Evolutionary conservation across 2,113 vertebrate species (phyloP).

Genomic region (Phylloscopus trochiloides): DNA sequence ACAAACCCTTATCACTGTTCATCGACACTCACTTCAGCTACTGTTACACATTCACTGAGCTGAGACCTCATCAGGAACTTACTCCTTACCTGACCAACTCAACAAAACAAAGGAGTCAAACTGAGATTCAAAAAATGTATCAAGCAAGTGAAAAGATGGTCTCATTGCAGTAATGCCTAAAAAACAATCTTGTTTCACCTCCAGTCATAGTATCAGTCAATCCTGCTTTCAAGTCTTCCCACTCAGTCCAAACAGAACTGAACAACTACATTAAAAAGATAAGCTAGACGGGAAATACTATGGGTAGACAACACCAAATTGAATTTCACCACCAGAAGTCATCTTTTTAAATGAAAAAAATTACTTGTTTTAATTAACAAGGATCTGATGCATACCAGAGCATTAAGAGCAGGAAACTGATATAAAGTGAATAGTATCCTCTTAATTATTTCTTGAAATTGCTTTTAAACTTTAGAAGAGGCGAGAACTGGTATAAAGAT

Average conservation of each 20-base stretch:
- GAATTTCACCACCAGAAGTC: background rate
- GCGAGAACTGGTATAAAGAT: background rate
- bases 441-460: background rate
- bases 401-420: background rate
- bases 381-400: fast-evolving
- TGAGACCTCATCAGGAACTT: background rate
- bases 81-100: background rate
- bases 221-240: background rate
- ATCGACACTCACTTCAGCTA: background rate
- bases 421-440: background rate
- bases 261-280: background rate
- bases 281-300: background rate
- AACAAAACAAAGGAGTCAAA: background rate
- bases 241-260: background rate
- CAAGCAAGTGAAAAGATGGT: background rate
- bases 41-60: fast-evolving
- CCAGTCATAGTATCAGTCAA: background rate
- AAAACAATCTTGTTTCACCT: background rate
- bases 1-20: background rate
- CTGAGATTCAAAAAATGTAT: background rate
- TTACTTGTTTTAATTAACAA: background rate
- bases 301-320: background rate
- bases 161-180: background rate
- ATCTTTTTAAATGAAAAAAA: background rate
- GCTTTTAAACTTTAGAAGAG: background rate